A percentile compares a stretch with the other conserved stretches of the same genome.
These are phyloP conservation scores for Manis javanica DNA, from an alignment of 2,797 vertebrate species.

Conservation along the genomic window DNA sequence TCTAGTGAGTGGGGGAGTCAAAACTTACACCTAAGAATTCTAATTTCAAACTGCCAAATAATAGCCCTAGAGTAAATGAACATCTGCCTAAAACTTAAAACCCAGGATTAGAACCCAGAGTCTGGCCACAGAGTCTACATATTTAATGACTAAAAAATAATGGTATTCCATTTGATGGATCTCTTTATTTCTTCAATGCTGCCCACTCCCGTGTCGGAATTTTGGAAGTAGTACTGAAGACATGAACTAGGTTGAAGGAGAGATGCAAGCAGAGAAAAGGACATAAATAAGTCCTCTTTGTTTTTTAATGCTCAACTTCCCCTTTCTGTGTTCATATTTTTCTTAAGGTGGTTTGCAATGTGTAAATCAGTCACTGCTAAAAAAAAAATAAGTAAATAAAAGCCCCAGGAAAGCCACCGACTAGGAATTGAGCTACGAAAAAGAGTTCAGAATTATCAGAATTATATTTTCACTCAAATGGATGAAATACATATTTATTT, in stretches of 20 bases:
- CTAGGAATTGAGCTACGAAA: conserved; percentile 32
- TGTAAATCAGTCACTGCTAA: background rate
- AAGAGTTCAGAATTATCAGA: conserved; percentile 35
- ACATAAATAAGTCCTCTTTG: background rate
- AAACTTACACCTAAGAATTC: background rate
- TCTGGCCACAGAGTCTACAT: background rate
- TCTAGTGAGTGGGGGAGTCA: background rate
- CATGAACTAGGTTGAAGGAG: background rate
- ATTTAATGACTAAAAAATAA: background rate
- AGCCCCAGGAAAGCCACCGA: background rate
- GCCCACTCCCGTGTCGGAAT: background rate
- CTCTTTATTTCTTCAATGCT: background rate
- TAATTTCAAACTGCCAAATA: background rate
- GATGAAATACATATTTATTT: conserved; percentile 19
- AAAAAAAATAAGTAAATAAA: background rate
- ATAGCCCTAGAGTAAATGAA: background rate
- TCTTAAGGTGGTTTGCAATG: background rate
- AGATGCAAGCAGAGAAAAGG: background rate
- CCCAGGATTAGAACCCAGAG: background rate
- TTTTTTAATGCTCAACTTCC: conserved; percentile 16
- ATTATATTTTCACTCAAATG: conserved; percentile 50
- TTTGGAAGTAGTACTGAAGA: background rate
- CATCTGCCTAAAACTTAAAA: background rate
- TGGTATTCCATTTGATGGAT: background rate
- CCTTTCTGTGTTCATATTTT: background rate